phyloP scores from a whole-genome alignment of 1,140 invertebrate species.

The Euschistus heros region DNA sequence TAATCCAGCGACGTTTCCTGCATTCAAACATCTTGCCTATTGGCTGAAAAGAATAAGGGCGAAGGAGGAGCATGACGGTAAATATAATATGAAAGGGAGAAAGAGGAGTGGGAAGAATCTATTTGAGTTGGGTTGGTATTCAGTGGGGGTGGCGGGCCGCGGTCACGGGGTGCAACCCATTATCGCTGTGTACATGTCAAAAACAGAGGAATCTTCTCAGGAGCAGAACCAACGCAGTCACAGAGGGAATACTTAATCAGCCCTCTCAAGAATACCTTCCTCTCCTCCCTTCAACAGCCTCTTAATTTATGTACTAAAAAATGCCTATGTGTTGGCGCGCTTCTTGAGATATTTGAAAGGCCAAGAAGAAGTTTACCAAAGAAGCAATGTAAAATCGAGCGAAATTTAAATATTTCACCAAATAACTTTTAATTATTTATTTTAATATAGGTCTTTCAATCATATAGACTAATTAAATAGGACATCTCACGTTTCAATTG shows the following conservation, averaged over 20 bases:
- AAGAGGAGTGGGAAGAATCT: constrained; percentile 3
- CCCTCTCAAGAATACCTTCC: neutral
- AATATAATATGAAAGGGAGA: constrained; percentile 3
- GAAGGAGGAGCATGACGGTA: neutral
- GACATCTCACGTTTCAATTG: no score
- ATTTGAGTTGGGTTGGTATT: neutral
- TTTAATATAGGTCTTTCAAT: no score
- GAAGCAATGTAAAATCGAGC: no score
- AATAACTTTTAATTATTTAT: no score
- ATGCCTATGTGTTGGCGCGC: no score
- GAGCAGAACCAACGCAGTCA: neutral
- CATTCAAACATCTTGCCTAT: no score
- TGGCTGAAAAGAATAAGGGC: neutral
- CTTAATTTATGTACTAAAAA: neutral
- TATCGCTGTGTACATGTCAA: constrained; percentile 8
- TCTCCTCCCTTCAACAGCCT: neutral
- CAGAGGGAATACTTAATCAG: constrained; percentile 1
- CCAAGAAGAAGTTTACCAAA: no score
- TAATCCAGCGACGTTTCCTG: no score
- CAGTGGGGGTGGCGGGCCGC: neutral
- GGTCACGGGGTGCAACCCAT: neutral
- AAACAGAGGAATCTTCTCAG: neutral
- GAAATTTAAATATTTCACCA: no score
- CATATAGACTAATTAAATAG: no score
- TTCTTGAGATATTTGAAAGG: no score